Base-by-base conservation (phyloP, 35 echinoderm and acorn worm species). In the Stichopus chloronotus region DNA sequence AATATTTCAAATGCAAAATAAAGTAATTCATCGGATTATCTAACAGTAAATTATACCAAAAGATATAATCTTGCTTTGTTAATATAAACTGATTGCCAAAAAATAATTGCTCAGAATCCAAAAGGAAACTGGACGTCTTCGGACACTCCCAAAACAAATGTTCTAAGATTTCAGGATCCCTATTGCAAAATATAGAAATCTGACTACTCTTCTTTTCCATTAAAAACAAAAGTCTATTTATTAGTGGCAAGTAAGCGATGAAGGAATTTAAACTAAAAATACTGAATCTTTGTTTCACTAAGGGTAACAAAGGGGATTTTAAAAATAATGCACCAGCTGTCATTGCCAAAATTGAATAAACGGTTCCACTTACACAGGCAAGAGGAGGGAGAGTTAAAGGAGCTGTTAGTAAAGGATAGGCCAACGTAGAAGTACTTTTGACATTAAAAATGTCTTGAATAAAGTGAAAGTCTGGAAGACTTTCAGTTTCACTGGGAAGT, bases 201-300 rank as follows among this genome's bases (percentile, higher is more conserved):
- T 78, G 1, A 2, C 76, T 43, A 78, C 6, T n/a, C 7, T 14
- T 78, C 20, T 78, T 78, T 78, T 78, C 6, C 3, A 78, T 78
- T 78, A 9, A 8, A 78, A 78, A 78, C 2, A 78, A n/a, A 0
- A 78, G 76, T 78, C 76, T 78, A n/a, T 78, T 78, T 78, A n/a
- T 78, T 78, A 78, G 76, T 78, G 20, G 76, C 76, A 78, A 78
- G 10, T 78, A 78, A 78, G n/a, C 74, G 74, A 78, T 78, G 74
- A 19, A 78, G 24, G n/a, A 78, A 20, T 78, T 78, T 78, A 78
- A 20, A 25, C 24, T 78, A 19, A 19, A 78, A 78, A 78, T 78
- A 20, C 74, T 17, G 74, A 17, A 78, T 20, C 74, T 78, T 78
- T 9, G 74, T 78, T n/a, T 78, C 74, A 19, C 74, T 20, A n/a